Evolutionary conservation across 2,888 invertebrate genomes (phyloP).

Genomic region (Oscheius onirici): DNA sequence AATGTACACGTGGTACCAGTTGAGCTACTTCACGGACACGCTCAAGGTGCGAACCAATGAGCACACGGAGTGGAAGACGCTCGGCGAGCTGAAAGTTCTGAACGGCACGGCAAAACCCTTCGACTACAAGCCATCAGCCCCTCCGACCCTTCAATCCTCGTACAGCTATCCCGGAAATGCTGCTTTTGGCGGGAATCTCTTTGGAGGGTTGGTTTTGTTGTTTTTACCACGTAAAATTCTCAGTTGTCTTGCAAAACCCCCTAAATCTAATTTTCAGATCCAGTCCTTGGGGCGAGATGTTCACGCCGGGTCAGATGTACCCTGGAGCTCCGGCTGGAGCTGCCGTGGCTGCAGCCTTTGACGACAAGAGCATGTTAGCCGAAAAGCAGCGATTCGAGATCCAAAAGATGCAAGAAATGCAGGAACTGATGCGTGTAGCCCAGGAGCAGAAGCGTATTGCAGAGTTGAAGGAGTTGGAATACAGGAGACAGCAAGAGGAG

Average conservation of each 20-base stretch:
- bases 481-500: neutral
- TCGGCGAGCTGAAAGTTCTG: constrained; percentile 12
- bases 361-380: constrained; percentile 42
- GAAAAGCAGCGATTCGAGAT: constrained; percentile 30
- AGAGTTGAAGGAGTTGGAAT: neutral
- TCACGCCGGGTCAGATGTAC: neutral
- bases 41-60: constrained; percentile 7
- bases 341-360: constrained; percentile 17
- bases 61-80: constrained; percentile 6
- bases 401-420: neutral
- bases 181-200: constrained; percentile 2
- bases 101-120: constrained; percentile 17
- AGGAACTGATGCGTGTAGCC: neutral
- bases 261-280: neutral
- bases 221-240: neutral
- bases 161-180: neutral
- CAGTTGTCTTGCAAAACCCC: neutral
- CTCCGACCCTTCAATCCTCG: neutral
- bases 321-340: no score
- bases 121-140: constrained; percentile 24
- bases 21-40: constrained; percentile 15
- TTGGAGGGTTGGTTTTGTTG: neutral
- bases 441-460: neutral
- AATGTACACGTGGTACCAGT: constrained; percentile 17
- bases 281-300: constrained; percentile 15